Evolutionary conservation across 2,888 invertebrate genomes (phyloP), one percentile per base, ranked within the genome.

Genomic region (Caenorhabditis auriculariae): DNA sequence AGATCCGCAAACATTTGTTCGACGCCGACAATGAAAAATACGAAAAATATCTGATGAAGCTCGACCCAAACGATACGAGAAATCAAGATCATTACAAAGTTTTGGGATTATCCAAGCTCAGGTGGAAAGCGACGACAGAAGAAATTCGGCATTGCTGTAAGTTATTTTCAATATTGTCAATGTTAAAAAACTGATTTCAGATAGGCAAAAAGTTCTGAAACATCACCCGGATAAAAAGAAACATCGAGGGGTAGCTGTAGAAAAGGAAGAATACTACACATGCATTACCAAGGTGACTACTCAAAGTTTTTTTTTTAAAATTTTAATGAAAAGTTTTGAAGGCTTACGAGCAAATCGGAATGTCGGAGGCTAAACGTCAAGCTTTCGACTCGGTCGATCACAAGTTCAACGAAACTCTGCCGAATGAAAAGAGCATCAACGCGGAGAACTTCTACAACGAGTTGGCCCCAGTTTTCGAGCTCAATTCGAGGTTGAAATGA

Each of bases 211-310:
- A 84, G 91, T 93, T 45, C 85, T 98, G 50, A 89, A 89, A 78
- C 96, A 99, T 83, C 98, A 99, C 85, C 98, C 98, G 0, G 98
- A 99, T 83, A 99, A 99, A 83, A 88, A 96, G 75, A 90, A 91
- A 86, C 62, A 69, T 41, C 76, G 81, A 47, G 64, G 88, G 92
- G 32, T 87, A 89, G 63, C 88, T 17, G 47, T 69, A 21, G 93
- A 94, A 75, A 91, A 93, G 78, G 85, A 85, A 54, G 96, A 96
- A 84, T 96, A 96, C 84, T 98, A 96, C 83, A 93, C 94, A 0
- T 96, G 96, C 82, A 98, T 99, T 74, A 96, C 95, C 1, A 91
- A 91, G 86, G 63, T 57, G n/a, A 28, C 12, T 17, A 5, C 17
- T 27, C 4, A n/a, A 9, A 24, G 19, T 17, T 39, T 39, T 12